Conservation (phyloP, 2,113 vertebrate genomes). For the Anolis sagrei region DNA sequence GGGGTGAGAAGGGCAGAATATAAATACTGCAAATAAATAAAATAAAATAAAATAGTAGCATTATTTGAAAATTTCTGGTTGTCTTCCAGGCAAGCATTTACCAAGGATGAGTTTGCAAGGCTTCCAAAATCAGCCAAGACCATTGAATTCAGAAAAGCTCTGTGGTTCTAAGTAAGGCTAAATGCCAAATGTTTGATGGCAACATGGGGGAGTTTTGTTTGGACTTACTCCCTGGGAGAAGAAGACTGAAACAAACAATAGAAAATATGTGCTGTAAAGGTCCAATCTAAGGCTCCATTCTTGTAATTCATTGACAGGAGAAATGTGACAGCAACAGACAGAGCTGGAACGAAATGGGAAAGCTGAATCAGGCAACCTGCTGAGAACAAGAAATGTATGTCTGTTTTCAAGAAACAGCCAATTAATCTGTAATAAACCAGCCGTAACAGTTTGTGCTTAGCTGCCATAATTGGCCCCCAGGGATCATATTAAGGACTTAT, state of each 20-base stretch:
- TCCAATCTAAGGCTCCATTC: neutral
- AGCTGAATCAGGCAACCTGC: neutral
- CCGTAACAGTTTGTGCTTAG: slow-evolving; percentile 26
- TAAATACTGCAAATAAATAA: too few relatives aligned
- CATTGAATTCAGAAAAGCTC: neutral
- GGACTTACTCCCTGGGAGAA: neutral
- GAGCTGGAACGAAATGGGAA: neutral
- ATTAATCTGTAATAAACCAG: slow-evolving; percentile 14
- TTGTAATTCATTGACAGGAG: neutral
- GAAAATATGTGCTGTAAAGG: neutral
- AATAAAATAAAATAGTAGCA: too few relatives aligned
- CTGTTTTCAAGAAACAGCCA: slow-evolving; percentile 17
- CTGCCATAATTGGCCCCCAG: slow-evolving; percentile 23
- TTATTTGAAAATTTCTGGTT: too few relatives aligned
- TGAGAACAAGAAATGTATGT: neutral
- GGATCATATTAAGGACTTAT: slow-evolving; percentile 22
- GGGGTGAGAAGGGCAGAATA: too few relatives aligned
- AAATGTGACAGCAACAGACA: too few relatives aligned
- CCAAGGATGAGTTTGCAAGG: too few relatives aligned
- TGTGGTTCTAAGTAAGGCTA: neutral
- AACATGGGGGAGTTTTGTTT: neutral
- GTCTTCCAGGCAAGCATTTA: too few relatives aligned
- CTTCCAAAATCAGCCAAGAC: too few relatives aligned
- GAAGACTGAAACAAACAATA: neutral
- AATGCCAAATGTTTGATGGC: neutral